Evolutionary conservation across 2,888 invertebrate species (phyloP).

Genomic region (Zootermopsis nevadensis): DNA sequence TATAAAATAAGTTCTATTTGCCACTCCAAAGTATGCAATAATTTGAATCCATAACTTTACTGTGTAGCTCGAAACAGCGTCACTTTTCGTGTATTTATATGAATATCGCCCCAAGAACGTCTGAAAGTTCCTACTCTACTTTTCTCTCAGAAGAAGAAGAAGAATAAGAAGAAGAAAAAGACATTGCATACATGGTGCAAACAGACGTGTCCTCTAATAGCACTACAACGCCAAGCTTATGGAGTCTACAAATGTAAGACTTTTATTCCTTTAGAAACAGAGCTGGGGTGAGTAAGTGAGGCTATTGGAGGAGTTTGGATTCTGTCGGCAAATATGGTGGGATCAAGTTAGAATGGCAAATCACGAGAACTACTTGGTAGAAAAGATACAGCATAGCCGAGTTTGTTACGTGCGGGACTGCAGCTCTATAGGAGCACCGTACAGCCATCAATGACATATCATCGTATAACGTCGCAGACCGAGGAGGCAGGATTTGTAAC

Average conservation of each 20-base stretch:
- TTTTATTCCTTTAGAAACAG: not conserved
- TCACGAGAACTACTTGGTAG: not conserved
- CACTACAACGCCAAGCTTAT: not conserved
- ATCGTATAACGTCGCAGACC: not conserved
- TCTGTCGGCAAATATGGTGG: constrained; percentile 8
- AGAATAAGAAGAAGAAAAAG: constrained; percentile 1
- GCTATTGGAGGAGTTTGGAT: constrained; percentile 34
- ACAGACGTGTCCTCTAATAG: constrained; percentile 2
- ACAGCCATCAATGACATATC: constrained; percentile 24
- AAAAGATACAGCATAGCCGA: constrained; percentile 9
- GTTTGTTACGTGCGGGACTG: constrained; percentile 11
- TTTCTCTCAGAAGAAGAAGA: not conserved
- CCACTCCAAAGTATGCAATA: too few species aligned
- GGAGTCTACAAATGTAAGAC: constrained; percentile 21
- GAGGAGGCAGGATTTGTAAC: constrained; percentile 8
- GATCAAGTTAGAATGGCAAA: constrained; percentile 35
- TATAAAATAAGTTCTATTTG: too few species aligned
- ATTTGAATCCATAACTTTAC: too few species aligned
- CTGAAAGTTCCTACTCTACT: not conserved
- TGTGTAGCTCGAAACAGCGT: not conserved
- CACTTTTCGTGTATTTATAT: not conserved
- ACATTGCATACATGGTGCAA: constrained; percentile 19
- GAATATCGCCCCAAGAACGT: not conserved
- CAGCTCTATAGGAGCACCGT: not conserved
- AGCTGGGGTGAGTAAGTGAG: not conserved